Percentiles rank a stretch among this genome's conserved stretches.
Evolutionary conservation across 2,113 vertebrate genomes (phyloP).

Genomic region (Corydoras maculifer): DNA sequence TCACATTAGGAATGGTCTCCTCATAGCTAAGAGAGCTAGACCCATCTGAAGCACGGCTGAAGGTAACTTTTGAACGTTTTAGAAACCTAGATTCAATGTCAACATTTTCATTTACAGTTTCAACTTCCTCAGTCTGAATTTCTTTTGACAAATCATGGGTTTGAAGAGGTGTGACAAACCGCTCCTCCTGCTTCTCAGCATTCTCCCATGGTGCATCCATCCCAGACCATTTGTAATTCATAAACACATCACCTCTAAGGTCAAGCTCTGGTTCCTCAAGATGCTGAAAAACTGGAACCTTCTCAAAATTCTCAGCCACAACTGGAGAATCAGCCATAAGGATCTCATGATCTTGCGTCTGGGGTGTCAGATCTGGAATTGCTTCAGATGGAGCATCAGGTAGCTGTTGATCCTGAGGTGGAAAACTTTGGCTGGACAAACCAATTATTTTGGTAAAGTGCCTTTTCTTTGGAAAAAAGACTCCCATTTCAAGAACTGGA

Average conservation of each 20-base stretch:
- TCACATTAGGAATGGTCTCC: conserved; percentile 10
- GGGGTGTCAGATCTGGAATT: neutral
- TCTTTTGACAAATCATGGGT: neutral
- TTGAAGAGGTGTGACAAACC: neutral
- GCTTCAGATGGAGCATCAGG: neutral
- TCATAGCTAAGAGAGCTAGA: conserved; percentile 51
- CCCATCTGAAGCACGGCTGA: conserved; percentile 43
- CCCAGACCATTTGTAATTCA: conserved; percentile 4
- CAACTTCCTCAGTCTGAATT: neutral
- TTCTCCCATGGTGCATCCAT: neutral
- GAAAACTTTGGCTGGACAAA: neutral
- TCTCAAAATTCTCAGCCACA: neutral
- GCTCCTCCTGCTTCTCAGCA: neutral
- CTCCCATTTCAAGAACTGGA: neutral
- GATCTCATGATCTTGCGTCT: neutral
- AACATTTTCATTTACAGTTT: neutral
- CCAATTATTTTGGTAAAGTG: neutral
- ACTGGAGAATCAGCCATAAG: neutral
- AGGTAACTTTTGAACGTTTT: conserved; percentile 41
- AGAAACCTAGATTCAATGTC: neutral
- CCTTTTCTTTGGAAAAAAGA: neutral
- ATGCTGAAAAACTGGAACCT: no score
- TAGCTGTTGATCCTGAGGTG: neutral
- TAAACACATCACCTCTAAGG: conserved; percentile 17
- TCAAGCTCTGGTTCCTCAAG: neutral